phyloP scores from a whole-genome alignment of 2,797 vertebrate genomes.

The Pangasius larnaudii region DNA sequence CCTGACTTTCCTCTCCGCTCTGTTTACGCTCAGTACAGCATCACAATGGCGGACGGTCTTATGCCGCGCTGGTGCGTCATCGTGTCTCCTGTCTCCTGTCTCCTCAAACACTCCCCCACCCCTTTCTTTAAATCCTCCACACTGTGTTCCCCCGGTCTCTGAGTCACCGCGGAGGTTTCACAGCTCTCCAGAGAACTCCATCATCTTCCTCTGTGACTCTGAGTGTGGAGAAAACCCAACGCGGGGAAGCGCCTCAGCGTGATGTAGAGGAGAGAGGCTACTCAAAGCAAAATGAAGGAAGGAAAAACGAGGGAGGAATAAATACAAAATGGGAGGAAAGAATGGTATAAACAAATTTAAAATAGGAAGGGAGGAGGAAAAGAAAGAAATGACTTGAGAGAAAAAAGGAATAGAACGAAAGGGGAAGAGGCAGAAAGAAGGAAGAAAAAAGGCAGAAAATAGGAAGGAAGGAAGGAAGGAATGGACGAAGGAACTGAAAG shows the following conservation, averaged over 20 bases:
- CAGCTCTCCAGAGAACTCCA: conserved; percentile 4
- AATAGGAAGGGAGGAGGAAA: not conserved
- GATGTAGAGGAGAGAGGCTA: not conserved
- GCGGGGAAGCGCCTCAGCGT: not conserved
- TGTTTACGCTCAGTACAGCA: conserved; percentile 1
- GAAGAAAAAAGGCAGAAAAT: not conserved
- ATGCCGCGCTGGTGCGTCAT: not conserved
- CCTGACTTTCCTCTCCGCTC: not conserved
- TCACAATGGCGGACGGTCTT: conserved; percentile 11
- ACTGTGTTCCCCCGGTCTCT: conserved; percentile 5
- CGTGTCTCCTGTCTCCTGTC: conserved; percentile 2
- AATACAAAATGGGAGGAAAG: not conserved
- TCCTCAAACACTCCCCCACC: conserved; percentile 19
- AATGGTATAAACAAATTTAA: not conserved
- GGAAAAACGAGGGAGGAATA: not conserved
- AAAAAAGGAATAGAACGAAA: no score
- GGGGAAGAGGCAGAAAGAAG: not conserved
- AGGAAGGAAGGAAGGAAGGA: no score
- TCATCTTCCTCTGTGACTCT: not conserved
- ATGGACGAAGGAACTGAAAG: not conserved
- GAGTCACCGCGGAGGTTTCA: conserved; percentile 31
- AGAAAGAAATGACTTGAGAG: not conserved
- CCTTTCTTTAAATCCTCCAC: not conserved
- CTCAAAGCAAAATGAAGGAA: no score
- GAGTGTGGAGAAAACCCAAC: not conserved